These are phyloP conservation scores for Ridgeia piscesae DNA, from an alignment of 1,140 invertebrate species.

Conservation along the genomic window DNA sequence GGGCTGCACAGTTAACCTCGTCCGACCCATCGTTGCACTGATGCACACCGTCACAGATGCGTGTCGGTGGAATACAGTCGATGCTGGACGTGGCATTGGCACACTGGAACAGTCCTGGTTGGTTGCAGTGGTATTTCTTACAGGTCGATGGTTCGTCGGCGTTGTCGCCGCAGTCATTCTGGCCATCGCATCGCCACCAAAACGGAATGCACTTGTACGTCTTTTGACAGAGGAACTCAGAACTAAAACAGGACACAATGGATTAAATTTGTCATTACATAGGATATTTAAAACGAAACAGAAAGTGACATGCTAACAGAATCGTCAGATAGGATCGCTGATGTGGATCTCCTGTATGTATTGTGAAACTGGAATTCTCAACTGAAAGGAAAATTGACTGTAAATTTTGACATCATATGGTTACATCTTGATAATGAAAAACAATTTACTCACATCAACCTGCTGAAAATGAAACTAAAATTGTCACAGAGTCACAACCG, in stretches of 20 bases:
- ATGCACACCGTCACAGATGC: constrained; percentile 57
- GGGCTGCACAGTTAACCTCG: constrained; percentile 27
- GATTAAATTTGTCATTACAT: too few species aligned
- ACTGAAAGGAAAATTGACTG: not conserved
- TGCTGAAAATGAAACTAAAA: not conserved
- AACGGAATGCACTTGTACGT: constrained; percentile 73
- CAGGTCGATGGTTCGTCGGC: constrained; percentile 86
- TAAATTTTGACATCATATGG: not conserved
- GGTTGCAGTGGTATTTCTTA: constrained; percentile 26
- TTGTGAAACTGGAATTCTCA: not conserved
- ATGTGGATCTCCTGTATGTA: not conserved
- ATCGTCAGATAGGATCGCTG: too few species aligned
- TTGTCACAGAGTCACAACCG: constrained; percentile 6
- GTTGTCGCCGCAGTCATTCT: constrained; percentile 90
- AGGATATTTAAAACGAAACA: too few species aligned
- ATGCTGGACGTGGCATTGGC: constrained; percentile 21
- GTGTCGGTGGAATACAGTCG: constrained; percentile 71
- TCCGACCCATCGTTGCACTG: constrained; percentile 35
- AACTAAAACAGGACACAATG: constrained; percentile 52
- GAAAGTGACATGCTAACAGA: not conserved
- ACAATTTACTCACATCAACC: too few species aligned
- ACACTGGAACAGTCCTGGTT: constrained; percentile 30
- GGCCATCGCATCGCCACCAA: constrained; percentile 69
- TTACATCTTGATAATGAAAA: not conserved
- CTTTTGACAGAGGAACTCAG: constrained; percentile 75